These are phyloP conservation scores for Caerostris darwini DNA, from an alignment of 1,140 invertebrate genomes.

Conservation along the genomic window DNA sequence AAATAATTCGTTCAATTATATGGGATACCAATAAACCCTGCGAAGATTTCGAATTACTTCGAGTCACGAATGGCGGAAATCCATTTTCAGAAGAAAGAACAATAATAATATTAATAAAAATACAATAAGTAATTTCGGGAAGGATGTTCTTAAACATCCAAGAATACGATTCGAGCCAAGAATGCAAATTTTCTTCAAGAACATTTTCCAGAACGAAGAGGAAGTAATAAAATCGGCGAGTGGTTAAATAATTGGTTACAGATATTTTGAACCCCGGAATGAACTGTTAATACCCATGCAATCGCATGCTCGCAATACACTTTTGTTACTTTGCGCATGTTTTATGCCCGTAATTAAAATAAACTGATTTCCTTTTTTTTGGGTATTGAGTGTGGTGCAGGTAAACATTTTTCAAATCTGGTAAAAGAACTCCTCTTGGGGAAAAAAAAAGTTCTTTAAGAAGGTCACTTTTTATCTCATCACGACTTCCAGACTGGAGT, in stretches of 20 bases:
- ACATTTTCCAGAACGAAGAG: slow-evolving; percentile 2
- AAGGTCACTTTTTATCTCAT: too few relatives aligned
- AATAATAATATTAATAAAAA: neutral
- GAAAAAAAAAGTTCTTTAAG: neutral
- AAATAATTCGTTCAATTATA: slow-evolving; percentile 13
- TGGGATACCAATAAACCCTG: neutral
- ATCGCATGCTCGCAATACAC: neutral
- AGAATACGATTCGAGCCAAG: neutral
- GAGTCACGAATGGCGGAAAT: neutral
- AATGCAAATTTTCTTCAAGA: neutral
- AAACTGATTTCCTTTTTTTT: neutral
- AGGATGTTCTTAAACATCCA: neutral
- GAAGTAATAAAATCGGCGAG: slow-evolving; percentile 2
- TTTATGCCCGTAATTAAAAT: neutral
- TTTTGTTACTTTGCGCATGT: neutral
- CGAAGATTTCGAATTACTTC: neutral
- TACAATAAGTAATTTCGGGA: neutral
- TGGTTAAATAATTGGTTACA: slow-evolving; percentile 21
- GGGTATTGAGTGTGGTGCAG: neutral
- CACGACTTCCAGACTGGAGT: too few relatives aligned
- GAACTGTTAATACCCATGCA: neutral
- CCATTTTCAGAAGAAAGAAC: neutral
- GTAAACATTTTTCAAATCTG: neutral
- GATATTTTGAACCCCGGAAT: slow-evolving; percentile 2
- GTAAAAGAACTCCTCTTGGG: neutral